These are phyloP conservation scores for Tipula lateralis DNA, from an alignment of 2,888 invertebrate genomes.

Conservation along the genomic window DNA sequence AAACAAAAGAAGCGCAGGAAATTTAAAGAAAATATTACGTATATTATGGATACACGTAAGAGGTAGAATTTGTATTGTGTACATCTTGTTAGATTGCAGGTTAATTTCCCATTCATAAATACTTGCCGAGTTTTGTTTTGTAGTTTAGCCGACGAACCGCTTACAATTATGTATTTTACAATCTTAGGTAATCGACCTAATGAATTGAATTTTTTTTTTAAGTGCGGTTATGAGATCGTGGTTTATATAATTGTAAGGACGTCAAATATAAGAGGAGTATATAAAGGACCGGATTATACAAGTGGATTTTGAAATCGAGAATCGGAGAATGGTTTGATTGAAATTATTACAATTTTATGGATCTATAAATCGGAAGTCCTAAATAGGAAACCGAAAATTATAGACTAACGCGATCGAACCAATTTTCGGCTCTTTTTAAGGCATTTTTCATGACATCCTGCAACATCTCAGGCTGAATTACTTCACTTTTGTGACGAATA, in stretches of 20 bases:
- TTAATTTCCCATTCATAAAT: conserved; percentile 11
- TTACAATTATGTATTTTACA: neutral
- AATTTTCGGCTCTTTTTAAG: no score
- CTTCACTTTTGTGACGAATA: no score
- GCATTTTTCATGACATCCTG: no score
- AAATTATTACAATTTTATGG: no score
- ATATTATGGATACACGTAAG: neutral
- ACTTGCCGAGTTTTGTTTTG: neutral
- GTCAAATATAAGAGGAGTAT: neutral
- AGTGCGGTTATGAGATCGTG: neutral
- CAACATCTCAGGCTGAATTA: no score
- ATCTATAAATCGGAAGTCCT: no score
- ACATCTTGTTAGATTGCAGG: neutral
- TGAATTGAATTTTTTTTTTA: neutral
- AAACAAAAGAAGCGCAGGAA: neutral
- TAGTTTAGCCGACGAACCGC: conserved; percentile 1
- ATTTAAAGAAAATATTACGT: neutral
- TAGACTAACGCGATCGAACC: no score
- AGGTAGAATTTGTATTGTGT: neutral
- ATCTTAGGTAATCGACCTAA: conserved; percentile 11
- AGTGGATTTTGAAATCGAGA: no score
- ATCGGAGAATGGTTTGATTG: no score
- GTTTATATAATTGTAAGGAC: neutral
- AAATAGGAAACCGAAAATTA: no score
- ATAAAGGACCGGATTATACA: no score